Evolutionary conservation across 2,888 invertebrate genomes (phyloP).

Genomic region (Drosophila anomalipes): DNA sequence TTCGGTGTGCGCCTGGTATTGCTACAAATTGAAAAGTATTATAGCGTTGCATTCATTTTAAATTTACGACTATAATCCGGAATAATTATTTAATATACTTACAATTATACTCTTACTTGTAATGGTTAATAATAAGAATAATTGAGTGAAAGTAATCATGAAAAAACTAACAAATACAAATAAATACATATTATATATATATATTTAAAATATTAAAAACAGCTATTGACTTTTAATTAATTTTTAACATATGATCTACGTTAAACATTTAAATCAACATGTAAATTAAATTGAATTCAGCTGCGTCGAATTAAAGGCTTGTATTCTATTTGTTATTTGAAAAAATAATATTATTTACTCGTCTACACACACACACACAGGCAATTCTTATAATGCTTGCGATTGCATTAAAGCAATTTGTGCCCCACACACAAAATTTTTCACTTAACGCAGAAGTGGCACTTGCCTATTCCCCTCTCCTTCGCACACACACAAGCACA

Average conservation of each 20-base stretch:
- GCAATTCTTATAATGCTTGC: conserved; percentile 17
- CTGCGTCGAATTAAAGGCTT: not conserved
- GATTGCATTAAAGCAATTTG: conserved; percentile 46
- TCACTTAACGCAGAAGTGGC: conserved; percentile 50
- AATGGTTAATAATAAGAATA: not conserved
- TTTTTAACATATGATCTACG: not conserved
- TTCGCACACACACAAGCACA: not conserved
- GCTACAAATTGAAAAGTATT: conserved; percentile 40
- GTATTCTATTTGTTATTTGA: not conserved
- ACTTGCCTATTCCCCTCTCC: not conserved
- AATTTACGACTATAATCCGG: conserved; percentile 13
- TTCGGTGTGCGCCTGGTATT: not conserved
- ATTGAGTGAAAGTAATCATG: not conserved
- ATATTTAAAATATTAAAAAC: not conserved
- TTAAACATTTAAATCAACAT: not conserved
- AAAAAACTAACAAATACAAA: not conserved
- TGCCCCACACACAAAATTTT: conserved; percentile 33
- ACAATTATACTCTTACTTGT: not conserved
- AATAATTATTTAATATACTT: not conserved
- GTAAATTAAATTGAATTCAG: not conserved
- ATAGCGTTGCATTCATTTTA: conserved; percentile 22
- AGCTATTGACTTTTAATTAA: not conserved
- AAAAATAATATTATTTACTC: conserved; percentile 7
- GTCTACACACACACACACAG: not conserved
- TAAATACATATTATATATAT: not conserved